Conservation (phyloP, 2,888 invertebrate genomes). For the Strigamia transsilvanica region DNA sequence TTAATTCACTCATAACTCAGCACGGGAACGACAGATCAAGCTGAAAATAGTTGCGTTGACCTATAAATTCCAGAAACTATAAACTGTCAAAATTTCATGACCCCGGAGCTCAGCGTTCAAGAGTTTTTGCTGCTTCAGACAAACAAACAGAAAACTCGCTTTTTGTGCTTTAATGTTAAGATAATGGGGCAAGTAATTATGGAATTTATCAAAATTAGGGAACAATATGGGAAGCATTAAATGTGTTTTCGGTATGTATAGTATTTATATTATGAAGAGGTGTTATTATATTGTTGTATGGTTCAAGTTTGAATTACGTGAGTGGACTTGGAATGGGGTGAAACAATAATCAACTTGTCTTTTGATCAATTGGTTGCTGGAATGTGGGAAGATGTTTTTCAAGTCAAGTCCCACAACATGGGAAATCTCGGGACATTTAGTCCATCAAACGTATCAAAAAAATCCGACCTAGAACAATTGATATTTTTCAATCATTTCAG, state of each 20-base stretch:
- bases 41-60: no score
- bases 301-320: slow-evolving; percentile 30
- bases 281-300: slow-evolving; percentile 29
- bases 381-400: slow-evolving; percentile 10
- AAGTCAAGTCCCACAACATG: background rate
- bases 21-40: no score
- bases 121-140: no score
- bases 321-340: slow-evolving; percentile 23
- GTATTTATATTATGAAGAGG: slow-evolving; percentile 7
- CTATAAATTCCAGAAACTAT: no score
- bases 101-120: no score
- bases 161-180: no score
- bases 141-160: no score
- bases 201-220: slow-evolving; percentile 37
- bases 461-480: background rate
- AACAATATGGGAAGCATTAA: background rate
- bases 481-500: no score
- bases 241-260: background rate
- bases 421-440: background rate
- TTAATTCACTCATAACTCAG: no score
- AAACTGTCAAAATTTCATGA: no score
- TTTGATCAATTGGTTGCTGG: slow-evolving; percentile 23
- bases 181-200: slow-evolving; percentile 11
- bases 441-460: background rate
- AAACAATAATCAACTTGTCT: slow-evolving; percentile 47